A percentile compares a stretch with the other conserved stretches of the same genome.
Evolutionary conservation across 2,888 invertebrate genomes (phyloP).

Genomic region (Scaptomyza reducta): DNA sequence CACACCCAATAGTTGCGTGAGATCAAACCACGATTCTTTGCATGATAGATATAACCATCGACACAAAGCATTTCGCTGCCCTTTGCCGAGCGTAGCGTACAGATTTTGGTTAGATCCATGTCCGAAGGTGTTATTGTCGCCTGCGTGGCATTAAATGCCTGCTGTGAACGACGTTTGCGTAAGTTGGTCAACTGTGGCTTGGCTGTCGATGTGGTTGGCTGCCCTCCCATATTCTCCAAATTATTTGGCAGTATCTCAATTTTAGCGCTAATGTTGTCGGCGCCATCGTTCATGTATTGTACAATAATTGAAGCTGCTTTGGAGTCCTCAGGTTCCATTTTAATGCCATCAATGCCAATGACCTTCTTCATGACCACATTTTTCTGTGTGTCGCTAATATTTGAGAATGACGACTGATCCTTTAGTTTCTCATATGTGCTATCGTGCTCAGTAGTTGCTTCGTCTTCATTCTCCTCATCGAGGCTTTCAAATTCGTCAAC

Average conservation of each 20-base stretch:
- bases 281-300: constrained; percentile 66
- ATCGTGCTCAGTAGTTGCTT: constrained; percentile 21
- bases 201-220: constrained; percentile 28
- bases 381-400: neutral
- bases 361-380: constrained; percentile 66
- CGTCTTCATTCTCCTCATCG: constrained; percentile 22
- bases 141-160: neutral
- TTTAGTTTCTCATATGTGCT: constrained; percentile 43
- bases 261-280: constrained; percentile 69
- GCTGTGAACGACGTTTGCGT: constrained; percentile 41
- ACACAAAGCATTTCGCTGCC: constrained; percentile 81
- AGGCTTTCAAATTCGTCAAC: constrained; percentile 30
- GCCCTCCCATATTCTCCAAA: constrained; percentile 21
- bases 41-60: constrained; percentile 80
- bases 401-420: neutral
- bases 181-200: constrained; percentile 63
- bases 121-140: constrained; percentile 37
- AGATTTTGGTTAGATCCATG: constrained; percentile 76
- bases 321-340: constrained; percentile 58
- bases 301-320: constrained; percentile 62
- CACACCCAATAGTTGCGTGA: constrained; percentile 81
- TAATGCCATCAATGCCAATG: constrained; percentile 72
- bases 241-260: constrained; percentile 58
- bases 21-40: constrained; percentile 74
- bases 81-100: constrained; percentile 80